phyloP scores from a whole-genome alignment of 2,797 vertebrate species.

The Oreochromis mossambicus region DNA sequence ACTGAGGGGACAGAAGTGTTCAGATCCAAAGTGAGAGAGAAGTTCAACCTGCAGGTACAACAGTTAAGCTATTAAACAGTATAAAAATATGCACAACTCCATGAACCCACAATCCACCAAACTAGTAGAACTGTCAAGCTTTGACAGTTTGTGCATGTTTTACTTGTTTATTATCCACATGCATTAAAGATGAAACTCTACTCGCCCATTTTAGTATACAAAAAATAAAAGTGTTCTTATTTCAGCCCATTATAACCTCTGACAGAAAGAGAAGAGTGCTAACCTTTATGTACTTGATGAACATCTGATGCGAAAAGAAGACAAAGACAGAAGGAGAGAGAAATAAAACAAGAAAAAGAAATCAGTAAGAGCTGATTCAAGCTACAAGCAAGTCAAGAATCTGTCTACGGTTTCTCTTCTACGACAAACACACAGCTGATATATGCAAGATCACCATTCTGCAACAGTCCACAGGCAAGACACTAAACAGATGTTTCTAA shows the following conservation, averaged over 20 bases:
- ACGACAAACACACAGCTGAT: not conserved
- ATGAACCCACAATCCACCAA: conserved; percentile 18
- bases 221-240: not conserved
- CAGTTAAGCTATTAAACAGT: not conserved
- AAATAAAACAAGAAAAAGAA: conserved; percentile 79
- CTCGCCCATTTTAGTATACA: conserved; percentile 15
- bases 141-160: not conserved
- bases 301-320: conserved; percentile 96
- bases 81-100: not conserved
- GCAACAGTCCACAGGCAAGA: conserved; percentile 11
- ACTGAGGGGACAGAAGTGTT: conserved; percentile 97
- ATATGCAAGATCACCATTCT: not conserved
- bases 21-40: conserved; percentile 94
- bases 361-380: conserved; percentile 86
- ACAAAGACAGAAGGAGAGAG: conserved; percentile 68
- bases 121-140: not conserved
- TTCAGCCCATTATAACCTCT: conserved; percentile 62
- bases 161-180: conserved; percentile 57
- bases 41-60: conserved; percentile 86
- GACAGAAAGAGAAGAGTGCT: conserved; percentile 82
- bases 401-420: conserved; percentile 17
- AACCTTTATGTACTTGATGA: conserved; percentile 99
- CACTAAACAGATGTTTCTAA: conserved; percentile 3
- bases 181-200: conserved; percentile 63
- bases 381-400: conserved; percentile 79